Evolutionary conservation across 2,797 vertebrate genomes (phyloP).

Genomic region (Labroides dimidiatus): DNA sequence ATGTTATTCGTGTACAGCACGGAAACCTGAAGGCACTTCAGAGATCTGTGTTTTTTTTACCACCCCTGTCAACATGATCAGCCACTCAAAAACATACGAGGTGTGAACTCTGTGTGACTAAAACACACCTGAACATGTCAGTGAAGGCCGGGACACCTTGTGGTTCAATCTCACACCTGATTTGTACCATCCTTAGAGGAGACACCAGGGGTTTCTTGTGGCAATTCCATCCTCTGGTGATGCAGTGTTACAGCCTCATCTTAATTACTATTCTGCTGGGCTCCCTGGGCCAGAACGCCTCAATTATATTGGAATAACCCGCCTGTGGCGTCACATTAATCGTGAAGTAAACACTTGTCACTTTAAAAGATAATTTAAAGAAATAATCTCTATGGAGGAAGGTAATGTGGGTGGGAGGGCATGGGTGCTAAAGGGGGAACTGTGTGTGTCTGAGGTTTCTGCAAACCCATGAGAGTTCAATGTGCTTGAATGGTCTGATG

Average conservation of each 20-base stretch:
- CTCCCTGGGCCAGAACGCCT: conserved; percentile 45
- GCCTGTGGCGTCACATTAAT: conserved; percentile 64
- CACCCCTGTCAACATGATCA: conserved; percentile 1
- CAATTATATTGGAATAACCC: conserved; percentile 46
- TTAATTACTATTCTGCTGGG: conserved; percentile 54
- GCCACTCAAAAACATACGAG: neutral
- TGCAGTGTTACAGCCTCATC: conserved; percentile 2
- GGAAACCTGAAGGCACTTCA: conserved; percentile 5
- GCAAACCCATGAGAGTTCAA: conserved; percentile 43
- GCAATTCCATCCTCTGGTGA: conserved; percentile 1
- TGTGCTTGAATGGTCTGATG: conserved; percentile 58
- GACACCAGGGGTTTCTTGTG: conserved; percentile 3
- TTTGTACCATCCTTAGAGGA: conserved; percentile 20
- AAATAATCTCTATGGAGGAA: conserved; percentile 47
- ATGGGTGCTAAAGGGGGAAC: conserved; percentile 13
- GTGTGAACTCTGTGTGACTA: conserved; percentile 9
- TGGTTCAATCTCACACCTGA: conserved; percentile 33
- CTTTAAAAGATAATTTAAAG: conserved; percentile 48
- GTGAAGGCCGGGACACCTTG: conserved; percentile 12
- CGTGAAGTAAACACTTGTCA: conserved; percentile 47
- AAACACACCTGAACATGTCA: conserved; percentile 5
- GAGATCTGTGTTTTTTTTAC: neutral
- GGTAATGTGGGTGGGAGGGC: neutral
- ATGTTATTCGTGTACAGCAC: conserved; percentile 11
- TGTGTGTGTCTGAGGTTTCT: conserved; percentile 24